Evolutionary conservation across 2,113 vertebrate genomes (phyloP).

Genomic region (Aleadryas rufinucha): DNA sequence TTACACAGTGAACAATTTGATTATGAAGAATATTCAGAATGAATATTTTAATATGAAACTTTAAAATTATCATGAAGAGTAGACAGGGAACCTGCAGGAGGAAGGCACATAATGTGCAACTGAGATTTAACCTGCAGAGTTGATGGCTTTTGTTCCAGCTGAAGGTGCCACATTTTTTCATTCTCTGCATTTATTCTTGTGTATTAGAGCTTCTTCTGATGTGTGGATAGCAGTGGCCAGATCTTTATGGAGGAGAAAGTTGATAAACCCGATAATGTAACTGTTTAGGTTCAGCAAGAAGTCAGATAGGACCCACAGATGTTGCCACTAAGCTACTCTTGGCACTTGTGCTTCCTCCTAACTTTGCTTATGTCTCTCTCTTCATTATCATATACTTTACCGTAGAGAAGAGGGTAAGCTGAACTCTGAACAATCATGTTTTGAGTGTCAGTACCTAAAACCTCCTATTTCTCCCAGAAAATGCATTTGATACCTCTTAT

Average conservation of each 20-base stretch:
- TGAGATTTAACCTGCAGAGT: neutral
- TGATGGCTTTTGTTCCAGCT: neutral
- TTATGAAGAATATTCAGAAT: neutral
- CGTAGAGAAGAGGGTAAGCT: neutral
- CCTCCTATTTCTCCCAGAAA: neutral
- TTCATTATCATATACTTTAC: fast-evolving
- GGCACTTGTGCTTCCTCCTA: neutral
- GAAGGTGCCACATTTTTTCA: neutral
- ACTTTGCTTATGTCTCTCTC: neutral
- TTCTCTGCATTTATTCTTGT: neutral
- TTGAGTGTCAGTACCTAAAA: neutral
- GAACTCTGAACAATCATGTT: neutral
- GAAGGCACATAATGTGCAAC: neutral
- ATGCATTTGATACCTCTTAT: neutral
- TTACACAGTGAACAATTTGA: neutral
- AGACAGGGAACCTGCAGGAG: neutral
- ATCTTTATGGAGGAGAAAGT: neutral
- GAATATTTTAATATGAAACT: neutral
- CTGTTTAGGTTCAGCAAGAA: neutral
- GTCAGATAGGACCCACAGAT: neutral
- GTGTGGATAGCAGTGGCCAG: neutral
- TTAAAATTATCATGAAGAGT: neutral
- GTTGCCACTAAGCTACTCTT: neutral
- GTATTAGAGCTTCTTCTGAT: neutral
- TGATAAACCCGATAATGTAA: neutral